Evolutionary conservation across 1,140 invertebrate genomes (phyloP).

Genomic region (Halictus rubicundus): DNA sequence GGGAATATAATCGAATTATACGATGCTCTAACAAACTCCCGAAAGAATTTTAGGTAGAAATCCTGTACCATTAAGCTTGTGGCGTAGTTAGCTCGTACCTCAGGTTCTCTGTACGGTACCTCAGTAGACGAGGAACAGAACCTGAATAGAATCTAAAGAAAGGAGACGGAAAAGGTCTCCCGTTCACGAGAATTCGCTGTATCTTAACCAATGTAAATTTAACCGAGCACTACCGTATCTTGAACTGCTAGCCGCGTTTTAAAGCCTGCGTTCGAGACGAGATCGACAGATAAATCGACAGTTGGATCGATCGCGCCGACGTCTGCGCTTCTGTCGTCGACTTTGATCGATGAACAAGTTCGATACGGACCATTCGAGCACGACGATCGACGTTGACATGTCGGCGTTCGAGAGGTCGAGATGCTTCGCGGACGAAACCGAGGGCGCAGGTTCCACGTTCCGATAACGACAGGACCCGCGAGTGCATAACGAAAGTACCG

Average conservation of each 20-base stretch:
- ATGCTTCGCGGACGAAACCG: not conserved
- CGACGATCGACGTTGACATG: constrained; percentile 20
- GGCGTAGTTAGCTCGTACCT: no score
- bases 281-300: not conserved
- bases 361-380: not conserved
- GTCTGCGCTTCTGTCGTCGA: not conserved
- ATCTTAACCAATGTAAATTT: no score
- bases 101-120: no score
- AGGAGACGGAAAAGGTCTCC: no score
- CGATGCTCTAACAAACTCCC: no score
- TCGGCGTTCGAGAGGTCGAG: not conserved
- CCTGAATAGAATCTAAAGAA: no score
- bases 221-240: not conserved
- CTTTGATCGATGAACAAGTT: constrained; percentile 12
- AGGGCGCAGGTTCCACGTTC: not conserved
- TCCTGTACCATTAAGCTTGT: no score
- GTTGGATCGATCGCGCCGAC: not conserved
- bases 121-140: no score
- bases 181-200: no score
- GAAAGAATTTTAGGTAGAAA: no score
- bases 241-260: not conserved
- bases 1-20: no score
- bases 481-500: not conserved
- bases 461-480: not conserved
- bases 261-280: not conserved